Conservation (phyloP, 2,113 vertebrate genomes). For the Chaetura pelagica region DNA sequence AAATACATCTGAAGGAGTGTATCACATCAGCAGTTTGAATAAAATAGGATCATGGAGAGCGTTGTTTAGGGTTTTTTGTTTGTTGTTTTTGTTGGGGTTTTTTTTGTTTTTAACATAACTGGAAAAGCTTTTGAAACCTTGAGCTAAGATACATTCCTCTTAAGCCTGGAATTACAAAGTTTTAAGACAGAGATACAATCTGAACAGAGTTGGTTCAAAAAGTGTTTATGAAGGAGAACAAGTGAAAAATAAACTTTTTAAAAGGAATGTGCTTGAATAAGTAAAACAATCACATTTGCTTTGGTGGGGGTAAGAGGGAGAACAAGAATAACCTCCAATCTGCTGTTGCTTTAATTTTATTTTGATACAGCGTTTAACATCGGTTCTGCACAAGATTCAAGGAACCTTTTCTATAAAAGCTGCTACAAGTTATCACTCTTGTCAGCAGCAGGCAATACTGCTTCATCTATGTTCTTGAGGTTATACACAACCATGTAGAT, state of each 20-base stretch:
- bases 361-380: background rate
- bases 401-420: background rate
- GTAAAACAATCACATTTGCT: background rate
- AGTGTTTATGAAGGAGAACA: background rate
- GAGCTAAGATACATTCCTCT: background rate
- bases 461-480: background rate
- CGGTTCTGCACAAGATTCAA: background rate
- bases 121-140: background rate
- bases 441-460: background rate
- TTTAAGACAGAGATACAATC: background rate
- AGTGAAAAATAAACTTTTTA: background rate
- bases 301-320: background rate
- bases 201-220: background rate
- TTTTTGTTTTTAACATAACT: background rate
- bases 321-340: background rate
- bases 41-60: background rate
- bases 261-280: background rate
- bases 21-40: background rate
- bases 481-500: background rate
- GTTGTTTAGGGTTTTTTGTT: no score
- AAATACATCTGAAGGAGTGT: background rate
- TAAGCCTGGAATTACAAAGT: background rate
- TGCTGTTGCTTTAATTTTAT: background rate
- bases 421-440: background rate
- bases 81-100: no score